Base-by-base conservation (phyloP, 2,888 invertebrate genomes). In the Limnephilus rhombicus region DNA sequence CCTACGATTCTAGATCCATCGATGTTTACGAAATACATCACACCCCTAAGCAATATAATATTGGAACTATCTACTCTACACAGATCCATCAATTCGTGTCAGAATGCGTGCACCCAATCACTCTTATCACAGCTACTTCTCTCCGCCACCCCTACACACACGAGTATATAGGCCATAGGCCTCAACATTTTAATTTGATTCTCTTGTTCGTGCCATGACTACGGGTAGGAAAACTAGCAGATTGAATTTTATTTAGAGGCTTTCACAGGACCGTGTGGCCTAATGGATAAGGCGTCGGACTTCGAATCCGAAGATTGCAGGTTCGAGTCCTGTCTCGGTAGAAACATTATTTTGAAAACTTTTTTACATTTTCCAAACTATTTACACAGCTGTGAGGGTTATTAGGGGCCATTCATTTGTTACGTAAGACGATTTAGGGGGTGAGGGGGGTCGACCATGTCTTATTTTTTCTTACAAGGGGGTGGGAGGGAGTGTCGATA, bases 261-360 rank as follows among this genome's bases (percentile, higher is more conserved):
- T 68, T 18, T 37, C 83, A 83, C 0, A 0, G 12, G 83, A 96
- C 96, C 96, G 96, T 97, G 97, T 97, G 97, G 97, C 97, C 97
- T 97, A 97, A 97, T 97, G 97, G 97, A 97, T 97, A 97, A 97
- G 97, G 97, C 97, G 97, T 97, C 97, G 97, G 97, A 97, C 97
- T 97, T 97, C 97, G 97, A 96, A 97, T 97, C 97, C 97, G 97
- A 97, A 97, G 97, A 97, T 97, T 97, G 97, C 97, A 97, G 97
- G 97, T 97, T 97, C 97, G 97, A 97, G 97, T 97, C 97, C 97
- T 97, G 97, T 97, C 97, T 97, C 97, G 97, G 97, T 97, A 97
- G 97, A 93, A 93, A 53, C 13, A 5, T 13, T 53, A 18, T 53
- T 53, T 53, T 53, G 15, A 53, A 18, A 53, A 53, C 53, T 53